Base-by-base conservation (phyloP, 2,797 vertebrate genomes). In the Danio jaintianensis region DNA sequence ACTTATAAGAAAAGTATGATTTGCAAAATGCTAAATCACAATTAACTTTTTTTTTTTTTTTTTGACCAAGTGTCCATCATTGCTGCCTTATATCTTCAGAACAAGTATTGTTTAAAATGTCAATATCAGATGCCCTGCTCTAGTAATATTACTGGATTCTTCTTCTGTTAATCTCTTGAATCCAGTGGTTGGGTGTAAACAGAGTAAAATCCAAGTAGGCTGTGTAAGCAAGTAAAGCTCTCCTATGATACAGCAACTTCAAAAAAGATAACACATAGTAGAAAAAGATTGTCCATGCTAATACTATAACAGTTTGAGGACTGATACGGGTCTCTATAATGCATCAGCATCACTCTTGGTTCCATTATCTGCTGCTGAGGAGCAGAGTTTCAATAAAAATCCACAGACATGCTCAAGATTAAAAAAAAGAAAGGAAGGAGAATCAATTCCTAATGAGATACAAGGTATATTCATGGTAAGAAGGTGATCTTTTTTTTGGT, bases 211-310 rank as follows among this genome's bases (percentile, higher is more conserved):
- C n/a, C 38, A 75, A 83, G 75, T 89, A 85, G 88, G 83, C 78
- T 63, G 16, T 56, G 55, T 13, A 22, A 82, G 81, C 86, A 59
- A 83, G 69, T 20, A 40, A 80, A 83, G 84, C 79, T 77, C 79
- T 85, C 73, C 85, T 87, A 84, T 86, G 88, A 90, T 86, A 86
- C 84, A 88, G 29, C 84, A 82, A 80, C 86, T 86, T 86, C 88
- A 89, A 91, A 91, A 89, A 88, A 91, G 82, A 92, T 88, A 89
- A 92, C 87, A 87, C 86, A 90, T 90, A 90, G 87, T 89, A 91
- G 90, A 91, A 92, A 91, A 88, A 85, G 89, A 91, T 91, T 90
- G 89, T 90, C 88, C 88, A 86, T 67, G 86, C 89, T 91, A 87
- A 82, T 63, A 29, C 29, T 88, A 88, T 90, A 91, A 92, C 86